Evolutionary conservation across 2,797 vertebrate species (phyloP).

Genomic region (Danionella dracula): DNA sequence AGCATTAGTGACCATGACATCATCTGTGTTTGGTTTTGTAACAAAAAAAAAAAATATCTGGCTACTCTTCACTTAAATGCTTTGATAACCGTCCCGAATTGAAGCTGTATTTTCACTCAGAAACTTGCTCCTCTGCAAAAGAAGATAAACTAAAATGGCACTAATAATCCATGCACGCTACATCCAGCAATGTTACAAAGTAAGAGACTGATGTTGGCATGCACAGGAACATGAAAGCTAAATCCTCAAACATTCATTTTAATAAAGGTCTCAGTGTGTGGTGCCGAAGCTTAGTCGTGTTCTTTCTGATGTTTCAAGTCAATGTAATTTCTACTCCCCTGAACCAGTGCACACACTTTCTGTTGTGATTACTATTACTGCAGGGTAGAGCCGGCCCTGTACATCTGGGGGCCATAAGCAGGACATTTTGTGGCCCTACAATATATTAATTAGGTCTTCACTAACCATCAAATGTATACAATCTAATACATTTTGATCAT

Average conservation of each 20-base stretch:
- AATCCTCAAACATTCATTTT: constrained; percentile 28
- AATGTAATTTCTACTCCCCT: constrained; percentile 15
- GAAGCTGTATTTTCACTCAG: constrained; percentile 4
- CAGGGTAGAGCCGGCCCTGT: too few relatives aligned
- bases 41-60: neutral
- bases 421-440: too few relatives aligned
- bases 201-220: constrained; percentile 5
- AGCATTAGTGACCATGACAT: neutral
- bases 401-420: too few relatives aligned
- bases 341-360: too few relatives aligned
- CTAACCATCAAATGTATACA: too few relatives aligned
- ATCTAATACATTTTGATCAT: too few relatives aligned
- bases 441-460: too few relatives aligned
- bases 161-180: constrained; percentile 24
- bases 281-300: constrained; percentile 33
- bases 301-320: constrained; percentile 51
- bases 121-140: neutral
- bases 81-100: constrained; percentile 9
- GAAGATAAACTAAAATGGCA: constrained; percentile 13
- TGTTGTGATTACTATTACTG: too few relatives aligned
- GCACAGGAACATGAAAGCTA: constrained; percentile 21
- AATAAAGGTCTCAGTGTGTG: constrained; percentile 37
- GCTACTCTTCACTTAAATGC: neutral
- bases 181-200: constrained; percentile 16
- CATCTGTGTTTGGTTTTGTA: neutral